Evolutionary conservation across 2,113 vertebrate species (phyloP).

Genomic region (Struthidea cinerea): DNA sequence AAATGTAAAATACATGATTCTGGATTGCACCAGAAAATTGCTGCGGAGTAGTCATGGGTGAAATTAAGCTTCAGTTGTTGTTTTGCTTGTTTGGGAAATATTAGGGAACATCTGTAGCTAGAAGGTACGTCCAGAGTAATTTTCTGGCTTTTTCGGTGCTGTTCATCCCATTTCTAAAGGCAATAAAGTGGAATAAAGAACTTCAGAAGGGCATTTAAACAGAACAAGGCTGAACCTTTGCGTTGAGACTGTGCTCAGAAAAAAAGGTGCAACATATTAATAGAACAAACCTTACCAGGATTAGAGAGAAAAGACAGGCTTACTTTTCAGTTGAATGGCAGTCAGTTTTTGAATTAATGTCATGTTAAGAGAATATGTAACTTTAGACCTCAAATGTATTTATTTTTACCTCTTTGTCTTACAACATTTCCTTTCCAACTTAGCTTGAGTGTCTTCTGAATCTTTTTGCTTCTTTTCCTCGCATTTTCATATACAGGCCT

Average conservation of each 20-base stretch:
- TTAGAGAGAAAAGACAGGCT: neutral
- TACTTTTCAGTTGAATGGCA: neutral
- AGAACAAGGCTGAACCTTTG: neutral
- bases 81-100: neutral
- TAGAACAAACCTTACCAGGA: neutral
- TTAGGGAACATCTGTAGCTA: neutral
- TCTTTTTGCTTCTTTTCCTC: neutral
- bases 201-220: neutral
- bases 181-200: neutral
- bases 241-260: neutral
- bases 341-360: neutral
- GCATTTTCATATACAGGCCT: neutral
- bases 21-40: neutral
- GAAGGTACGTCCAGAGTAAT: neutral
- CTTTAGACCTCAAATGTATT: neutral
- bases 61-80: neutral
- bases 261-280: neutral
- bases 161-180: neutral
- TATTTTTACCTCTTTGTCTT: slow-evolving; percentile 27
- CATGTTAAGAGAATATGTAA: neutral
- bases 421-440: neutral
- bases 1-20: neutral
- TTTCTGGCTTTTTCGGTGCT: neutral
- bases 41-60: neutral
- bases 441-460: neutral